A percentile compares a stretch with the other conserved stretches of the same genome.
These are phyloP conservation scores for Clarias batrachus DNA, from an alignment of 2,113 vertebrate genomes.

Conservation along the genomic window DNA sequence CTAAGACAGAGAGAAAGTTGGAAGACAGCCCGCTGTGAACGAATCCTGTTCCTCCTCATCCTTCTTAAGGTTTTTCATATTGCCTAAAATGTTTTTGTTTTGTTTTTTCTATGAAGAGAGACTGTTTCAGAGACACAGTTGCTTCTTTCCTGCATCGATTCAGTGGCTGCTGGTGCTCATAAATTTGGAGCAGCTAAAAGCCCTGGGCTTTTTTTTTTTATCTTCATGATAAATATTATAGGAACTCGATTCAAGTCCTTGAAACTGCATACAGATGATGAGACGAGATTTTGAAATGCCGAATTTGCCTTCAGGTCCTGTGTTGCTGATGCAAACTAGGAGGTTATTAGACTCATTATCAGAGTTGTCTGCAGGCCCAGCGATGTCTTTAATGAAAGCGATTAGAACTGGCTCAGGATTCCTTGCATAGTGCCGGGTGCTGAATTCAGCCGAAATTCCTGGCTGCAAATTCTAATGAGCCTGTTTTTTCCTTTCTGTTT, in stretches of 20 bases:
- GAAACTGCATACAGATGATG: conserved; percentile 2
- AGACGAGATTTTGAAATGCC: conserved; percentile 30
- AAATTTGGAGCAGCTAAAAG: background rate
- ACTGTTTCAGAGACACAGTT: background rate
- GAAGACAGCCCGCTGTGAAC: background rate
- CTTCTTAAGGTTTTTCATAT: background rate
- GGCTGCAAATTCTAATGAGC: conserved; percentile 20
- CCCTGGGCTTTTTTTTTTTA: conserved; percentile 27
- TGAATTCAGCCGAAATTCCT: conserved; percentile 36
- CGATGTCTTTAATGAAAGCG: conserved; percentile 60
- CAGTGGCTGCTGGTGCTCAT: background rate
- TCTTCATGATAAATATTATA: conserved; percentile 27
- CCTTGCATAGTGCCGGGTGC: conserved; percentile 40
- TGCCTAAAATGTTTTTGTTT: background rate
- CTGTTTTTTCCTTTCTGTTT: background rate
- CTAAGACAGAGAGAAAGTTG: background rate
- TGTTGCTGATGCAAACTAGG: conserved; percentile 68
- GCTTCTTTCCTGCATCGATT: conserved; percentile 12
- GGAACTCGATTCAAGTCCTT: conserved; percentile 31
- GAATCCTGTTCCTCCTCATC: background rate
- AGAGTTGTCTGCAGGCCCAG: conserved; percentile 51
- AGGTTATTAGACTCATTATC: conserved; percentile 64
- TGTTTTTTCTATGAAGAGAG: background rate
- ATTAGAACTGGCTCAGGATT: conserved; percentile 54
- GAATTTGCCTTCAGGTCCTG: conserved; percentile 56